Base-by-base conservation (phyloP, 2,888 invertebrate genomes). In the Papilio elwesi region DNA sequence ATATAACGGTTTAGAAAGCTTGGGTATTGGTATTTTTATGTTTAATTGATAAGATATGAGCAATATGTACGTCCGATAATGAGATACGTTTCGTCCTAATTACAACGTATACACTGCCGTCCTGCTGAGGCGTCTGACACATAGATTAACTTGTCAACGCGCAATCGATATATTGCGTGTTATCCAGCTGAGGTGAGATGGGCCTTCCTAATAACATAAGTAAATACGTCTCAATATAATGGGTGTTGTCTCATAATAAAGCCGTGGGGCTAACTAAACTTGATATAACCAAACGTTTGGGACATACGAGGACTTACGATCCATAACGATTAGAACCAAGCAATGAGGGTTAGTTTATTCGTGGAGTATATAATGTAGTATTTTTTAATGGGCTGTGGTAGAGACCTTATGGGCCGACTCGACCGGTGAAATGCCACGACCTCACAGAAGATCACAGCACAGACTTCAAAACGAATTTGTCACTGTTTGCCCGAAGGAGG, bases 81-180 rank as follows among this genome's bases (percentile, higher is more conserved):
- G 78, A 78, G 79, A 74, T 77, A 71, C 75, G 74, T 75, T 74
- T 71, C 66, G 73, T 70, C 76, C 80, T 79, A 79, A 80, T 80
- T 79, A 78, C 77, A 74, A 68, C 63, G 72, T 68, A 74, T 79
- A 75, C 77, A 79, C 73, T 78, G 77, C 78, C 74, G 69, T 68
- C 78, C 79, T 79, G 80, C 78, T 77, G 78, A 74, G 78, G 71
- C 75, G 68, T 62, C 72, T 77, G 80, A 78, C 79, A 78, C 71
- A 77, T 75, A 80, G 78, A 82, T 82, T 82, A 82, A 79, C 82
- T 80, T 81, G 82, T 80, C 81, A 80, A 70, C 75, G 69, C 69
- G 78, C 79, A 80, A 80, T 78, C 78, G 81, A 81, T 81, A 79
- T 74, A 72, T 74, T 76, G 71, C 74, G 74, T 75, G 75, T 77